Evolutionary conservation across 2,113 vertebrate genomes (phyloP).

Genomic region (Pygoscelis adeliae): DNA sequence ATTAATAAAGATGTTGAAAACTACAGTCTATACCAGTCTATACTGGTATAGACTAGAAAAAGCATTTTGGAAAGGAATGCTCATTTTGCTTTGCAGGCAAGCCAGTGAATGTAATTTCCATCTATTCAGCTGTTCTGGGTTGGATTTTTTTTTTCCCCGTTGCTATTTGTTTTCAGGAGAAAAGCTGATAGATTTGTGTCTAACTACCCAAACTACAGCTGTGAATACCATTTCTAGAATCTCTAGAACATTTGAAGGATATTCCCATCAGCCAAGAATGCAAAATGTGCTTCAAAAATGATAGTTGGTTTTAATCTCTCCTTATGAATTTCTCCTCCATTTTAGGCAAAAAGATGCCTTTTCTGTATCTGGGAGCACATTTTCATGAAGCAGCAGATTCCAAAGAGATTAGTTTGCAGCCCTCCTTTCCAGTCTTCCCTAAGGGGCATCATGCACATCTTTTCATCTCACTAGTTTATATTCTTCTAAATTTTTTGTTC

Average conservation of each 20-base stretch:
- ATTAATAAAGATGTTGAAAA: not conserved
- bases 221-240: not conserved
- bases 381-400: not conserved
- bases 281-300: not conserved
- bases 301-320: not conserved
- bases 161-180: not conserved
- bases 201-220: not conserved
- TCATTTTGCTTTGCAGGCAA: not conserved
- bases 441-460: not conserved
- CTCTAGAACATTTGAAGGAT: not conserved
- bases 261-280: not conserved
- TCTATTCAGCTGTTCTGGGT: not conserved
- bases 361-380: not conserved
- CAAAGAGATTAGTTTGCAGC: not conserved
- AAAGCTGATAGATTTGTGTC: not conserved
- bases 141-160: not conserved
- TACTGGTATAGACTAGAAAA: not conserved
- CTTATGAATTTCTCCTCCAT: not conserved
- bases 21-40: too few species aligned
- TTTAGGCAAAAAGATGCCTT: not conserved
- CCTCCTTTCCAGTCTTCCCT: not conserved
- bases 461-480: not conserved
- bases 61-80: not conserved
- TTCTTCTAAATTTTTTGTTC: not conserved
- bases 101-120: not conserved